A percentile compares a stretch with the other conserved stretches of the same genome.
These are phyloP conservation scores for Sorex fumeus DNA, from an alignment of 2,113 vertebrate genomes.

Conservation along the genomic window DNA sequence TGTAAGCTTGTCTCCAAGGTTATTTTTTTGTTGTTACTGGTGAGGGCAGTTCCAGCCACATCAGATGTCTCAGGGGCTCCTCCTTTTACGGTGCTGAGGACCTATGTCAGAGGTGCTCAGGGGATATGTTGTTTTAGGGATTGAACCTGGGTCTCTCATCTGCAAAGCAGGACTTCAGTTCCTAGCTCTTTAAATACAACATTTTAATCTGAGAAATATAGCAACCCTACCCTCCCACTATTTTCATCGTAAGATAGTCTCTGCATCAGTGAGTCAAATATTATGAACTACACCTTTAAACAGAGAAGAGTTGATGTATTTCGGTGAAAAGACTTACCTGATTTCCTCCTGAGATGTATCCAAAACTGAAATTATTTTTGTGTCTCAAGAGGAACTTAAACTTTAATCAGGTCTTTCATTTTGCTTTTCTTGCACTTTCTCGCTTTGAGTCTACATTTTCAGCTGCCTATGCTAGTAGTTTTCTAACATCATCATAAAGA, in stretches of 20 bases:
- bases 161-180: no score
- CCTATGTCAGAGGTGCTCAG: no score
- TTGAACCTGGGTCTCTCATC: no score
- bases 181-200: no score
- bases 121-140: no score
- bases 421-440: conserved; percentile 63
- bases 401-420: conserved; percentile 37
- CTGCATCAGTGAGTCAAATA: background rate
- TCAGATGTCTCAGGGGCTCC: no score
- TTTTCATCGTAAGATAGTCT: conserved; percentile 21
- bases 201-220: conserved; percentile 6
- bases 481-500: conserved; percentile 53
- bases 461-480: background rate
- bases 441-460: conserved; percentile 67
- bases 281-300: background rate
- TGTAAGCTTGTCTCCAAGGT: background rate
- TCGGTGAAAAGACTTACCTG: background rate
- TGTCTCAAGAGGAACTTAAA: conserved; percentile 44
- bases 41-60: no score
- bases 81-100: no score
- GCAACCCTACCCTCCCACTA: background rate
- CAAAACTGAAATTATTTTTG: conserved; percentile 18
- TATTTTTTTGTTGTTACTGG: background rate
- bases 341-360: conserved; percentile 9
- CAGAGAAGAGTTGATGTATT: background rate